Evolutionary conservation across 2,113 vertebrate species (phyloP).

Genomic region (Pachycephala philippinensis): DNA sequence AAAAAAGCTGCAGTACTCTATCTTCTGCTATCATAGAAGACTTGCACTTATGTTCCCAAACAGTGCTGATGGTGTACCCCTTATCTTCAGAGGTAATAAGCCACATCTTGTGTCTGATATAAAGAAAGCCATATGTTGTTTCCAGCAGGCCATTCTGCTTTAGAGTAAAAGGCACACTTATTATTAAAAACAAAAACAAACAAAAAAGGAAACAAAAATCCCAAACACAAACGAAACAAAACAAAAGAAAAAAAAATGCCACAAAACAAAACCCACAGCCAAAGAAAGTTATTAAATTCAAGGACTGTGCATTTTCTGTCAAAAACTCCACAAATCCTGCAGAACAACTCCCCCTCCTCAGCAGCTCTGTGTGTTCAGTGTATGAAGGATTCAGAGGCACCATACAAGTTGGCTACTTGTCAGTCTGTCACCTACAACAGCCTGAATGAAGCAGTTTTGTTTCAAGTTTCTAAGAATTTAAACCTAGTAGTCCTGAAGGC

Average conservation of each 20-base stretch:
- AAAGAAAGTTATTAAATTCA: background rate
- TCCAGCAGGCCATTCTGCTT: background rate
- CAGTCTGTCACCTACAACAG: background rate
- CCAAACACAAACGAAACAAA: background rate
- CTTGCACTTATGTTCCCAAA: background rate
- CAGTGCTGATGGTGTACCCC: background rate
- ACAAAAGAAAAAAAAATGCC: background rate
- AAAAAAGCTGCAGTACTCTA: background rate
- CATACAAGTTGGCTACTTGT: accelerated
- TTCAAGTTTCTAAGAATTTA: background rate
- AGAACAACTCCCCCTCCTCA: background rate
- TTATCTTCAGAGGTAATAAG: background rate
- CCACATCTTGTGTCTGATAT: background rate
- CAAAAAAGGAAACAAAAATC: background rate
- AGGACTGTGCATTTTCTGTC: background rate
- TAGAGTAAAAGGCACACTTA: background rate
- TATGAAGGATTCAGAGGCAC: background rate
- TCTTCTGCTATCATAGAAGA: background rate
- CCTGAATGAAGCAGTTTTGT: background rate
- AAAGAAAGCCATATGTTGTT: background rate
- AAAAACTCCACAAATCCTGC: background rate
- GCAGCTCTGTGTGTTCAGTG: background rate
- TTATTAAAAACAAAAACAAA: background rate
- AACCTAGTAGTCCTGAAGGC: background rate
- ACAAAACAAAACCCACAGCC: background rate